These are phyloP conservation scores for Pangasius mekongensis DNA, from an alignment of 2,797 vertebrate genomes.

Conservation along the genomic window DNA sequence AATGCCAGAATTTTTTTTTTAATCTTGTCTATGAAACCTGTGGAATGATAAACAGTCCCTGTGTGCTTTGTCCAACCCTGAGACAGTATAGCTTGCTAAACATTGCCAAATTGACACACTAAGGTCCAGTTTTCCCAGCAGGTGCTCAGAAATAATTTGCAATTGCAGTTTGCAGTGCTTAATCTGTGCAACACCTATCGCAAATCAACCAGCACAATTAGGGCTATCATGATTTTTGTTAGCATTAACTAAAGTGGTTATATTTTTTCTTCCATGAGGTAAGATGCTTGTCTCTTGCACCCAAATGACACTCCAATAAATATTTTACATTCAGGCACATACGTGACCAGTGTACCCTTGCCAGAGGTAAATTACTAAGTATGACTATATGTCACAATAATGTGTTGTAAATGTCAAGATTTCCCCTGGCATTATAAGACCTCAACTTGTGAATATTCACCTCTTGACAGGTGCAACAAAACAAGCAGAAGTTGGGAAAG, in stretches of 20 bases:
- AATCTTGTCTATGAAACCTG: background rate
- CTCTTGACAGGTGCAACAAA: constrained; percentile 51
- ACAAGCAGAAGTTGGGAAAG: constrained; percentile 53
- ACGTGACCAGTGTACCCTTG: background rate
- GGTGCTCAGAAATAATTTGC: background rate
- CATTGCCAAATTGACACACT: background rate
- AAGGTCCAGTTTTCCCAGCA: background rate
- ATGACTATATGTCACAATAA: constrained; percentile 26
- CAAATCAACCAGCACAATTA: background rate
- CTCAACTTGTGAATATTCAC: constrained; percentile 41
- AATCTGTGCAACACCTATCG: background rate
- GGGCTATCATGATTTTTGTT: background rate
- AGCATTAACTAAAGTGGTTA: background rate
- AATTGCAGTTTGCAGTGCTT: background rate
- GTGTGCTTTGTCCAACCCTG: background rate
- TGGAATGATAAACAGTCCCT: background rate
- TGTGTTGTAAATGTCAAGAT: constrained; percentile 16
- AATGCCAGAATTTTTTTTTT: background rate
- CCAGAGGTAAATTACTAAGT: background rate
- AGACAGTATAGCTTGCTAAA: background rate
- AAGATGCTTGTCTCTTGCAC: background rate
- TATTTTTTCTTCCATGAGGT: background rate
- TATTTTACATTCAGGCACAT: background rate
- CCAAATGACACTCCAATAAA: background rate
- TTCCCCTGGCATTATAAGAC: constrained; percentile 26